phyloP scores from a whole-genome alignment of 2,888 invertebrate genomes.

The Scaptomyza parva region DNA sequence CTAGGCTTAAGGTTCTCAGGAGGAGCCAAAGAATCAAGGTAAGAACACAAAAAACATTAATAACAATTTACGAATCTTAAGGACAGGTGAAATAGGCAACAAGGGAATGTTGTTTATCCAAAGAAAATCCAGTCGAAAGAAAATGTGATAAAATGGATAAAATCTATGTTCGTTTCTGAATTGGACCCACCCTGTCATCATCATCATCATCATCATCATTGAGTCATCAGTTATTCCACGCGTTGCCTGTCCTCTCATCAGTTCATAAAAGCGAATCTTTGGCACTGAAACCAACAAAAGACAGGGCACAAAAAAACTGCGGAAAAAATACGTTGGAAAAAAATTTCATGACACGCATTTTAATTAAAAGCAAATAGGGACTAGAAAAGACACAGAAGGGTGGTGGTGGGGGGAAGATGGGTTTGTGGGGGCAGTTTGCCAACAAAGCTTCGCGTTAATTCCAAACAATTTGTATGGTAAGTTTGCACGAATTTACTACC shows the following conservation, averaged over 20 bases:
- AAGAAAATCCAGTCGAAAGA: constrained; percentile 10
- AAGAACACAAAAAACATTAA: constrained; percentile 24
- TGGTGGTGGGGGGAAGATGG: background rate
- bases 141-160: constrained; percentile 35
- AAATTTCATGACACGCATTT: constrained; percentile 76
- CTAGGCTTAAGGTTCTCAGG: constrained; percentile 7
- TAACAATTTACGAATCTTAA: constrained; percentile 32
- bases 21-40: background rate
- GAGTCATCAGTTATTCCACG: constrained; percentile 65
- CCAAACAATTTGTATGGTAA: constrained; percentile 68
- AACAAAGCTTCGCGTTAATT: constrained; percentile 59
- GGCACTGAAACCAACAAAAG: constrained; percentile 29
- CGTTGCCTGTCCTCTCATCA: constrained; percentile 44
- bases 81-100: constrained; percentile 10
- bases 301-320: constrained; percentile 15
- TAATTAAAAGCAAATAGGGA: constrained; percentile 77
- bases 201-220: constrained; percentile 28
- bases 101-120: constrained; percentile 26
- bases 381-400: constrained; percentile 18
- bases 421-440: background rate
- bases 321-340: constrained; percentile 16
- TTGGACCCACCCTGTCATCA: constrained; percentile 23
- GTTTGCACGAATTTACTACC: constrained; percentile 42
- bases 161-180: constrained; percentile 21
- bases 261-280: constrained; percentile 69